Evolutionary conservation across 2,797 vertebrate species (phyloP).

Genomic region (Zenarchopterus dispar): DNA sequence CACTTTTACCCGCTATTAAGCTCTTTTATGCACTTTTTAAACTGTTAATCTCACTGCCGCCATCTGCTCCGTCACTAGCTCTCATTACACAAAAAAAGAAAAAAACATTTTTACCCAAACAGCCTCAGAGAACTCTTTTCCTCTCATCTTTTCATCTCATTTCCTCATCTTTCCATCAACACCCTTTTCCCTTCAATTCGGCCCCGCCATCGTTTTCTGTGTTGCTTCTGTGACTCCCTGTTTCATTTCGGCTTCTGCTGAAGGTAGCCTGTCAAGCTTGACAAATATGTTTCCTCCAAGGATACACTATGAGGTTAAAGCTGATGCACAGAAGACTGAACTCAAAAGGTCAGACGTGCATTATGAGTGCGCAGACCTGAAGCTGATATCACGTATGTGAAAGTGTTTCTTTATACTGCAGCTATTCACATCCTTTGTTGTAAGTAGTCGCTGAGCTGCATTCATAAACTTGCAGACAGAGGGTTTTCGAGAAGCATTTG

Average conservation of each 20-base stretch:
- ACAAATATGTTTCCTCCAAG: slow-evolving; percentile 44
- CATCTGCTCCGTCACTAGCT: slow-evolving; percentile 65
- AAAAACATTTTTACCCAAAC: slow-evolving; percentile 30
- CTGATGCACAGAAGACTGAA: slow-evolving; percentile 11
- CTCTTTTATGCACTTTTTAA: slow-evolving; percentile 55
- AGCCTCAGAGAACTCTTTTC: slow-evolving; percentile 14
- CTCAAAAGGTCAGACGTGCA: slow-evolving; percentile 58
- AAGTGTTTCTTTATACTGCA: slow-evolving; percentile 22
- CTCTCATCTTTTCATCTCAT: slow-evolving; percentile 23
- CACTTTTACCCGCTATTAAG: slow-evolving; percentile 49
- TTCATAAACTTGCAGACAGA: slow-evolving; percentile 20
- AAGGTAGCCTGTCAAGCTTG: slow-evolving; percentile 46
- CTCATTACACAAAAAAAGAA: slow-evolving; percentile 35
- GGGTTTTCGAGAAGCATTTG: slow-evolving; percentile 8
- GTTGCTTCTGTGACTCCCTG: slow-evolving; percentile 30
- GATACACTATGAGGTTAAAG: slow-evolving; percentile 42
- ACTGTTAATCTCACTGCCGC: slow-evolving; percentile 53
- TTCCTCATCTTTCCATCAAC: slow-evolving; percentile 6
- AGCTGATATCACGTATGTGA: slow-evolving; percentile 20
- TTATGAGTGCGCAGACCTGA: slow-evolving; percentile 23
- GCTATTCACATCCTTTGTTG: slow-evolving; percentile 2
- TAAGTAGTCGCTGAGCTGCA: slow-evolving; percentile 11
- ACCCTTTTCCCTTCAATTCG: slow-evolving; percentile 10
- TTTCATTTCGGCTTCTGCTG: slow-evolving; percentile 37
- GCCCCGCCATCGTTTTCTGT: slow-evolving; percentile 23